Conservation (phyloP, 2,797 vertebrate genomes). For the Urocyon cinereoargenteus region DNA sequence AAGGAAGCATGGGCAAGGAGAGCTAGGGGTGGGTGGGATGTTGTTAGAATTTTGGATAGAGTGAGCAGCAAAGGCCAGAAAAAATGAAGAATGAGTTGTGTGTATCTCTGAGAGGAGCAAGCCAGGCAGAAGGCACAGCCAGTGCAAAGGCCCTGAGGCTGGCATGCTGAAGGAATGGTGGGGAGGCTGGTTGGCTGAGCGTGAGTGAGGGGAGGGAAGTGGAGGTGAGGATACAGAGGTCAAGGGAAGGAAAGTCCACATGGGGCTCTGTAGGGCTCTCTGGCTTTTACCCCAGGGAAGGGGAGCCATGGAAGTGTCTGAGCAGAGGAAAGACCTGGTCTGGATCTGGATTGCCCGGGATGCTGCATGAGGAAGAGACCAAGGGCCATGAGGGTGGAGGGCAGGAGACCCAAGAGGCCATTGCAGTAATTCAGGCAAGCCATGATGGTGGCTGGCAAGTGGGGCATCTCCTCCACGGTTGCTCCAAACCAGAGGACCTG, state of each 20-base stretch:
- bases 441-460: neutral
- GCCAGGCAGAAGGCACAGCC: neutral
- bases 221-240: neutral
- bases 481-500: neutral
- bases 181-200: neutral
- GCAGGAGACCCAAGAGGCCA: neutral
- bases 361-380: neutral
- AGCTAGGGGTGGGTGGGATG: neutral
- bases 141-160: neutral
- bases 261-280: neutral
- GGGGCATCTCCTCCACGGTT: fast-evolving
- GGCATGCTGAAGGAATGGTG: neutral
- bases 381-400: neutral
- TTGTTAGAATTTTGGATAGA: neutral
- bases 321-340: neutral
- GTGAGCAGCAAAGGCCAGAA: neutral
- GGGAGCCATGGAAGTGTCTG: neutral
- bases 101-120: neutral
- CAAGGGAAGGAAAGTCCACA: neutral
- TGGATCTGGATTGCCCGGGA: neutral
- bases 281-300: neutral
- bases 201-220: no score
- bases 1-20: neutral
- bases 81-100: neutral
- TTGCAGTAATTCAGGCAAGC: neutral